A percentile compares a stretch with the other conserved stretches of the same genome.
Conservation (phyloP, 2,888 invertebrate genomes). For the Caenorhabditis afra region DNA sequence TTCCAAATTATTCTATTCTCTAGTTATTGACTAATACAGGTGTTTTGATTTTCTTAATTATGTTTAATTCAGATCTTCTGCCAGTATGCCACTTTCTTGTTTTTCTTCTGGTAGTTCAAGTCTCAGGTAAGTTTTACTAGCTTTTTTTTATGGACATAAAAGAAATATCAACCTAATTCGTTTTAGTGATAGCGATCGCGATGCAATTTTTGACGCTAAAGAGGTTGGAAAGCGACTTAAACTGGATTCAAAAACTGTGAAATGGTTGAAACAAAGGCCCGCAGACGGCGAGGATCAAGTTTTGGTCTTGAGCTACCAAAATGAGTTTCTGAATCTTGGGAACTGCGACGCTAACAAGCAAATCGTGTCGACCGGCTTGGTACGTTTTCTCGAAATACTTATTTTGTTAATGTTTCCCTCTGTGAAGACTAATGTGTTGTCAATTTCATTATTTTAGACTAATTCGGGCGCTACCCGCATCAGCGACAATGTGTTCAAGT, state of each 20-base stretch:
- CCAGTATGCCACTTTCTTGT: not conserved
- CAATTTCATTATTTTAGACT: too few species aligned
- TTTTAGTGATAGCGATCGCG: not conserved
- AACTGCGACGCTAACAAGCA: not conserved
- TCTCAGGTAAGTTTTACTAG: not conserved
- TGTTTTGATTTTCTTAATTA: not conserved
- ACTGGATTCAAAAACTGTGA: not conserved
- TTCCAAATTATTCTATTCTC: too few species aligned
- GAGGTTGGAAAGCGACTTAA: not conserved
- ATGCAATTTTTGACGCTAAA: not conserved
- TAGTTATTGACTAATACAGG: not conserved
- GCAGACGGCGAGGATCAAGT: not conserved
- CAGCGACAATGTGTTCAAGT: too few species aligned
- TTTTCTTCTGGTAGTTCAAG: not conserved
- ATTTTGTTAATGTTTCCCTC: too few species aligned
- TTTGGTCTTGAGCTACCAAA: not conserved
- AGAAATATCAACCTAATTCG: not conserved
- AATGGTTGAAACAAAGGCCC: not conserved
- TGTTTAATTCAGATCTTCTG: not conserved
- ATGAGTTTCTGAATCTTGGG: not conserved
- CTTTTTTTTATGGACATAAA: not conserved
- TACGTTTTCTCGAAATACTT: not conserved
- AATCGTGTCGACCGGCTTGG: not conserved
- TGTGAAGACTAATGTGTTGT: too few species aligned
- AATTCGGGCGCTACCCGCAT: too few species aligned